Conservation (phyloP, 2,888 invertebrate genomes). For the Amiota mariae region DNA sequence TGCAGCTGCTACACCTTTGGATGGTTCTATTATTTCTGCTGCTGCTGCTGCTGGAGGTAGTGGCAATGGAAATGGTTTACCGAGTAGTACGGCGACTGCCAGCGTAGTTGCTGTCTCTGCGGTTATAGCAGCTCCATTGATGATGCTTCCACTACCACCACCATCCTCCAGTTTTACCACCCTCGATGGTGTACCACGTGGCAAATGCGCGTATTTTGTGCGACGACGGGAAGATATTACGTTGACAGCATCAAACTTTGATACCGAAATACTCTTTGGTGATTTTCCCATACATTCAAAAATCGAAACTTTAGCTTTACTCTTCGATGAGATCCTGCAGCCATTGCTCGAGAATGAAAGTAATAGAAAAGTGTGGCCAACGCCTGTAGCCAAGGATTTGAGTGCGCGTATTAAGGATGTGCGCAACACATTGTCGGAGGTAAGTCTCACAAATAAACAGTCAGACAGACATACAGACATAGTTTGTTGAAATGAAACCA, state of each 20-base stretch:
- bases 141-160: conserved; percentile 63
- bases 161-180: conserved; percentile 70
- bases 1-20: conserved; percentile 20
- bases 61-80: conserved; percentile 28
- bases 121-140: conserved; percentile 51
- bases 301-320: conserved; percentile 80
- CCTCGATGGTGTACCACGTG: conserved; percentile 70
- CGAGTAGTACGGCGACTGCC: conserved; percentile 43
- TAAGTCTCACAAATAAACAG: conserved; percentile 57
- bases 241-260: conserved; percentile 70
- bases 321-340: conserved; percentile 83
- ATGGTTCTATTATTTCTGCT: conserved; percentile 22
- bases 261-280: conserved; percentile 78
- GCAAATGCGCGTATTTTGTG: conserved; percentile 76
- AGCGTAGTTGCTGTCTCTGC: conserved; percentile 57
- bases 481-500: background rate
- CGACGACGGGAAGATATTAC: conserved; percentile 52
- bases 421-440: conserved; percentile 71
- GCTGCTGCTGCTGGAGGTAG: conserved; percentile 25
- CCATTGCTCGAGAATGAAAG: conserved; percentile 82
- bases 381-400: conserved; percentile 81
- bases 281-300: conserved; percentile 82
- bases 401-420: conserved; percentile 81
- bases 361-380: conserved; percentile 83
- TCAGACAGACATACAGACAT: background rate